phyloP scores from a whole-genome alignment of 2,888 invertebrate genomes.

The Ectropis crepuscularia region DNA sequence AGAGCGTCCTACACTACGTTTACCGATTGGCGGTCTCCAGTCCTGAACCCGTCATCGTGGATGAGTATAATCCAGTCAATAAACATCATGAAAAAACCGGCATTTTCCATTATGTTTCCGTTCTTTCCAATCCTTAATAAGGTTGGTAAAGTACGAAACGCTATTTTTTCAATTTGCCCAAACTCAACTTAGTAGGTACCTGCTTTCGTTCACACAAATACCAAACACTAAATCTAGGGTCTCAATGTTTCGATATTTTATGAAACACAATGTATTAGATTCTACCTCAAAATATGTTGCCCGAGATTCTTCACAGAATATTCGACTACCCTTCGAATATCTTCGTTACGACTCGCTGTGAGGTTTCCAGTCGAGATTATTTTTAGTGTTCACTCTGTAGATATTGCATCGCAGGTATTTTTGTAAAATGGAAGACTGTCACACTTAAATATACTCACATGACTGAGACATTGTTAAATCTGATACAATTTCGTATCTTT shows the following conservation, averaged over 20 bases:
- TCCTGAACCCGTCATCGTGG: too few species aligned
- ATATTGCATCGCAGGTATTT: conserved; percentile 13
- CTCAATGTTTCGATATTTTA: too few species aligned
- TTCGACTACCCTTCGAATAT: conserved; percentile 1
- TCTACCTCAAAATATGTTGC: background rate
- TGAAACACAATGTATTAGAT: conserved; percentile 1
- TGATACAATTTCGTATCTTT: background rate
- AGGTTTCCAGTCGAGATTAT: conserved; percentile 11
- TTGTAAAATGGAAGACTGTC: conserved; percentile 9
- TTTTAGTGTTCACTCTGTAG: conserved; percentile 15
- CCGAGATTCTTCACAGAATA: conserved; percentile 4
- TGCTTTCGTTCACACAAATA: too few species aligned
- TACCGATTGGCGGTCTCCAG: too few species aligned
- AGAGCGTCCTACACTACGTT: too few species aligned
- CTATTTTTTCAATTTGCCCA: too few species aligned
- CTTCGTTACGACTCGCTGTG: conserved; percentile 14
- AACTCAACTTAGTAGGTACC: too few species aligned
- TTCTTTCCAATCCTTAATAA: too few species aligned
- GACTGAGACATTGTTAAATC: background rate
- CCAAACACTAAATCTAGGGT: background rate
- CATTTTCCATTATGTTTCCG: too few species aligned
- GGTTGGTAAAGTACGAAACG: too few species aligned
- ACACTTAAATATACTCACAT: background rate
- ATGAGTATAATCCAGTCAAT: too few species aligned
- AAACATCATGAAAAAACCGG: too few species aligned